Evolutionary conservation across 1,140 invertebrate species (phyloP).

Genomic region (Glomeris maerens): DNA sequence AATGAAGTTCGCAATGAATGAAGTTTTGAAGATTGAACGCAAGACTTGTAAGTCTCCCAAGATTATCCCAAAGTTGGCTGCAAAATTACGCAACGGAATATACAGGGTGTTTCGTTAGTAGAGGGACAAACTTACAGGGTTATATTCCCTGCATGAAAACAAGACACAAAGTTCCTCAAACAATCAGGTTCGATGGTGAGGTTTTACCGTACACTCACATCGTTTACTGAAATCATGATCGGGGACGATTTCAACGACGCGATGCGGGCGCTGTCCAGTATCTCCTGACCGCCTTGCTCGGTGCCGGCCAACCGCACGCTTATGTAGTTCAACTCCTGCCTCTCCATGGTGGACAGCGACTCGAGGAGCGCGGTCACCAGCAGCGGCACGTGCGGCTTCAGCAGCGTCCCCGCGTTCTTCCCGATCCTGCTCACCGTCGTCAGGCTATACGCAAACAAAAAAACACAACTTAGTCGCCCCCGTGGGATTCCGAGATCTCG

Average conservation of each 20-base stretch:
- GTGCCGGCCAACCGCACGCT: slow-evolving; percentile 54
- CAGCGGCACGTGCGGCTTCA: slow-evolving; percentile 62
- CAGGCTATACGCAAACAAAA: slow-evolving; percentile 42
- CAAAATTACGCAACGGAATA: too few species aligned
- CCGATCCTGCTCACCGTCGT: slow-evolving; percentile 71
- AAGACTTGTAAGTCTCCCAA: too few species aligned
- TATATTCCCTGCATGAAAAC: background rate
- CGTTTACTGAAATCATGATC: slow-evolving; percentile 72
- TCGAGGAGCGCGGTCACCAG: slow-evolving; percentile 69
- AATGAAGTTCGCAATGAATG: too few species aligned
- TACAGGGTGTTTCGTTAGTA: too few species aligned
- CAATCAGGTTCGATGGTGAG: background rate
- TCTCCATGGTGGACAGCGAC: slow-evolving; percentile 70
- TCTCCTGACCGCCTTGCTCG: slow-evolving; percentile 41
- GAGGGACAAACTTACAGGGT: background rate
- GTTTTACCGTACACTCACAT: slow-evolving; percentile 35
- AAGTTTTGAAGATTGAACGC: too few species aligned
- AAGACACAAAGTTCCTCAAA: background rate
- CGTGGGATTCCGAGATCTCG: background rate
- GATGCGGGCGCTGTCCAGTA: slow-evolving; percentile 58
- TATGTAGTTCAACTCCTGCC: slow-evolving; percentile 57
- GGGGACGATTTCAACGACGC: slow-evolving; percentile 64
- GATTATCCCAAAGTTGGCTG: too few species aligned
- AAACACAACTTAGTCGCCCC: background rate
- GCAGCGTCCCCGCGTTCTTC: slow-evolving; percentile 52